Conservation (phyloP, 2,113 vertebrate genomes). For the Eurypyga helias region DNA sequence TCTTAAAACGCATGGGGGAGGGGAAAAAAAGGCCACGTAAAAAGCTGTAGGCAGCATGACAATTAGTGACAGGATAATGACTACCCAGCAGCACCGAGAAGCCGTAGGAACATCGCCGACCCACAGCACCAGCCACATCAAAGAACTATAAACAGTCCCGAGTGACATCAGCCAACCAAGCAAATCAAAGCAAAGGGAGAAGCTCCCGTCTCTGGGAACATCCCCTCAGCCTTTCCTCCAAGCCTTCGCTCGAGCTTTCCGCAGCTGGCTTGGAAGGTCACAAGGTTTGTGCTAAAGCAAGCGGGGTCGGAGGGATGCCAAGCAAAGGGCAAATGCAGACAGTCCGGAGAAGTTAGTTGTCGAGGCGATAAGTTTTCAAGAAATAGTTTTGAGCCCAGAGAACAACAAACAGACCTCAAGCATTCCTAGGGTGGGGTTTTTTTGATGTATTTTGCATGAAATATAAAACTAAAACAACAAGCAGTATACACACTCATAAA, state of each 20-base stretch:
- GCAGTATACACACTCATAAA: not conserved
- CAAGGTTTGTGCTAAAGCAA: not conserved
- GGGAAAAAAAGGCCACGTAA: not conserved
- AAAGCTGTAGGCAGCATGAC: not conserved
- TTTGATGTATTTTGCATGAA: conserved; percentile 5
- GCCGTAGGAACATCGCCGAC: not conserved
- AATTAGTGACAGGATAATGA: not conserved
- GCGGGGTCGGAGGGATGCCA: not conserved
- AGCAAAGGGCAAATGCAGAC: rapidly evolving
- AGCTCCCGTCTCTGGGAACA: not conserved
- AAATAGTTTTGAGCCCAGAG: not conserved
- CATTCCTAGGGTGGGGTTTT: not conserved
- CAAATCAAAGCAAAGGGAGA: not conserved
- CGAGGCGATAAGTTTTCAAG: not conserved
- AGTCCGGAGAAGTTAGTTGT: not conserved
- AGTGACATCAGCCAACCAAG: not conserved
- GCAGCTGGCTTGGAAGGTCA: not conserved
- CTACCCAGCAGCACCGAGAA: not conserved
- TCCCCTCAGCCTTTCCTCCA: not conserved
- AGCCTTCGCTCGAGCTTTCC: not conserved
- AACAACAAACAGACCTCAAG: conserved; percentile 23
- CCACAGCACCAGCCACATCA: conserved; percentile 3
- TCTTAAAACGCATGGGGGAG: not conserved
- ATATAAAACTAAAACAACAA: not conserved
- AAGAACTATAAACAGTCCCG: not conserved